Evolutionary conservation across 23 tunicate species (phyloP).

Genomic region (Styela plicata): DNA sequence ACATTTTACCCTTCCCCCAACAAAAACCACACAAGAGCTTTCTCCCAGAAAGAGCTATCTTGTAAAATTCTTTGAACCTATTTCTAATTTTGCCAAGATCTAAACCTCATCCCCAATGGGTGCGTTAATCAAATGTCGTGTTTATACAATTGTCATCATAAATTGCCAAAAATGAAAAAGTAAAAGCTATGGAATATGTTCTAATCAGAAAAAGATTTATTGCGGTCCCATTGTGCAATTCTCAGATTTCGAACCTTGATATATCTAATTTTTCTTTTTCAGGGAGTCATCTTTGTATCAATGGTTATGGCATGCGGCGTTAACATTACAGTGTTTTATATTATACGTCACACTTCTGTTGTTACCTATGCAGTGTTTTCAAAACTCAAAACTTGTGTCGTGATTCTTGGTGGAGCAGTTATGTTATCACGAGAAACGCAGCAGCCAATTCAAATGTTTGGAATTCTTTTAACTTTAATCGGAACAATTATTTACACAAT

Average conservation of each 20-base stretch:
- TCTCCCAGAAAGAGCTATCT: too few relatives aligned
- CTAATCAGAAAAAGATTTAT: neutral
- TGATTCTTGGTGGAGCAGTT: slow-evolving; percentile 30
- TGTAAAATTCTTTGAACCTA: too few relatives aligned
- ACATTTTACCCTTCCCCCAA: too few relatives aligned
- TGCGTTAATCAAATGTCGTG: too few relatives aligned
- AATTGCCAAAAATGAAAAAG: too few relatives aligned
- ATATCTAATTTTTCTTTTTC: slow-evolving; percentile 10
- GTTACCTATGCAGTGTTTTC: slow-evolving; percentile 66
- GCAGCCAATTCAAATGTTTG: slow-evolving; percentile 30
- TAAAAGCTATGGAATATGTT: too few relatives aligned
- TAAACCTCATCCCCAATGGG: too few relatives aligned
- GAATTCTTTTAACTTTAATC: slow-evolving; percentile 29
- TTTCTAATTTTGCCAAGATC: too few relatives aligned
- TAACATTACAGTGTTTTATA: slow-evolving; percentile 53
- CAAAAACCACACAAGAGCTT: too few relatives aligned
- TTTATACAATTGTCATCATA: too few relatives aligned
- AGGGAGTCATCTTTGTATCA: slow-evolving; percentile 31
- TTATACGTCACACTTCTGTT: slow-evolving; percentile 51
- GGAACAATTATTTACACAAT: slow-evolving; percentile 46
- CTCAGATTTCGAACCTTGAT: too few relatives aligned
- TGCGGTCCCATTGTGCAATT: too few relatives aligned
- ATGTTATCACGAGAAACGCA: slow-evolving; percentile 25
- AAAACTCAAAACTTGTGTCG: slow-evolving; percentile 53
- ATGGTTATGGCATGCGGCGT: slow-evolving; percentile 43